These are phyloP conservation scores for Drosophila ohnishii DNA, from an alignment of 1,140 invertebrate species.

Conservation along the genomic window DNA sequence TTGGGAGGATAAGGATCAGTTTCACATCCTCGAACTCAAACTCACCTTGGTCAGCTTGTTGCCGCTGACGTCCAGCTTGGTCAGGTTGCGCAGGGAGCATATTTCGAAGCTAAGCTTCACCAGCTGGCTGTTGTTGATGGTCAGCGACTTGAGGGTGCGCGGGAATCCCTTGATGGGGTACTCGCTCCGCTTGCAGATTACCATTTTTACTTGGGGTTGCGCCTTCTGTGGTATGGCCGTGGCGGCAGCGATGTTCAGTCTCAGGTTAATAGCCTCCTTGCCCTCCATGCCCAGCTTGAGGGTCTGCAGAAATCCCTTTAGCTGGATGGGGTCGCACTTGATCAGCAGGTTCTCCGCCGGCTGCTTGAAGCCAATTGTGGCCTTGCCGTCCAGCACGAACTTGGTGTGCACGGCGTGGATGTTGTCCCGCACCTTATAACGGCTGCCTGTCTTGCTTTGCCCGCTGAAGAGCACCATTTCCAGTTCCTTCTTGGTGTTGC, in stretches of 20 bases:
- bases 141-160: slow-evolving; percentile 75
- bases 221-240: slow-evolving; percentile 83
- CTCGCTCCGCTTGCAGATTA: slow-evolving; percentile 86
- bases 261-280: slow-evolving; percentile 85
- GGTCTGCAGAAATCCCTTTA: slow-evolving; percentile 88
- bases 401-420: slow-evolving; percentile 87
- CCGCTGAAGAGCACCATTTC: slow-evolving; percentile 87
- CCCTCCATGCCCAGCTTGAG: slow-evolving; percentile 86
- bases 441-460: slow-evolving; percentile 86
- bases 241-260: slow-evolving; percentile 84
- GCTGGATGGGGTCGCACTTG: slow-evolving; percentile 86
- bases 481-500: slow-evolving; percentile 82
- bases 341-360: slow-evolving; percentile 89
- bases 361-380: slow-evolving; percentile 88
- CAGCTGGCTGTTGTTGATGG: slow-evolving; percentile 85
- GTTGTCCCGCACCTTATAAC: slow-evolving; percentile 87
- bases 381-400: slow-evolving; percentile 89
- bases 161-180: slow-evolving; percentile 89
- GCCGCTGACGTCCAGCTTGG: slow-evolving; percentile 89
- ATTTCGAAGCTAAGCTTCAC: slow-evolving; percentile 88
- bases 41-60: slow-evolving; percentile 88
- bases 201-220: slow-evolving; percentile 84
- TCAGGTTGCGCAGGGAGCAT: slow-evolving; percentile 86
- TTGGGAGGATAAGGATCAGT: neutral
- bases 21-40: neutral